A percentile compares a stretch with the other conserved stretches of the same genome.
phyloP scores from a whole-genome alignment of 2,113 vertebrate species.

The Perca fluviatilis region DNA sequence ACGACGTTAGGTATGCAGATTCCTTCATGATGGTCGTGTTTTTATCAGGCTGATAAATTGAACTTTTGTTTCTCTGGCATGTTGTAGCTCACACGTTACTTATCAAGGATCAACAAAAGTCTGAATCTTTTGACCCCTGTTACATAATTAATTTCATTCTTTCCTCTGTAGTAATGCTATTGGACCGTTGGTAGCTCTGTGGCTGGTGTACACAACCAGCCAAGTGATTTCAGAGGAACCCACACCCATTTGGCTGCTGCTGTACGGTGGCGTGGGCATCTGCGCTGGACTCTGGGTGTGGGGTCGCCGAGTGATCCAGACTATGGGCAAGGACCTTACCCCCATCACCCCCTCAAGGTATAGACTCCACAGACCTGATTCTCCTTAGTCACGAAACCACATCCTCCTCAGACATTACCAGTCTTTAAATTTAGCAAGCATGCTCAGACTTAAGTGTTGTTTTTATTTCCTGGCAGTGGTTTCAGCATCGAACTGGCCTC shows the following conservation, averaged over 20 bases:
- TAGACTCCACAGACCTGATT: not conserved
- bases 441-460: conserved; percentile 31
- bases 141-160: not conserved
- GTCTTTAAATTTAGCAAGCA: conserved; percentile 12
- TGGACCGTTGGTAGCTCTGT: conserved; percentile 94
- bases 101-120: not conserved
- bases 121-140: not conserved
- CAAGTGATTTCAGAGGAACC: conserved; percentile 63
- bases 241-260: conserved; percentile 94
- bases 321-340: conserved; percentile 96
- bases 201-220: conserved; percentile 87
- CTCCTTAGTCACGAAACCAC: conserved; percentile 31
- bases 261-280: conserved; percentile 95
- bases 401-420: conserved; percentile 53
- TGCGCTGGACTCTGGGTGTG: conserved; percentile 98
- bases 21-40: not conserved
- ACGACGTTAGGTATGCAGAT: conserved; percentile 92
- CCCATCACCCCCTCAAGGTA: conserved; percentile 93
- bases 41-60: not conserved
- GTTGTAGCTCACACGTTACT: conserved; percentile 3
- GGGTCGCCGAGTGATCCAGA: conserved; percentile 98
- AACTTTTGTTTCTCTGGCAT: not conserved
- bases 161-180: conserved; percentile 92
- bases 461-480: conserved; percentile 84
- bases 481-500: conserved; percentile 99